Evolutionary conservation across 2,797 vertebrate species (phyloP).

Genomic region (Varecia variegata): DNA sequence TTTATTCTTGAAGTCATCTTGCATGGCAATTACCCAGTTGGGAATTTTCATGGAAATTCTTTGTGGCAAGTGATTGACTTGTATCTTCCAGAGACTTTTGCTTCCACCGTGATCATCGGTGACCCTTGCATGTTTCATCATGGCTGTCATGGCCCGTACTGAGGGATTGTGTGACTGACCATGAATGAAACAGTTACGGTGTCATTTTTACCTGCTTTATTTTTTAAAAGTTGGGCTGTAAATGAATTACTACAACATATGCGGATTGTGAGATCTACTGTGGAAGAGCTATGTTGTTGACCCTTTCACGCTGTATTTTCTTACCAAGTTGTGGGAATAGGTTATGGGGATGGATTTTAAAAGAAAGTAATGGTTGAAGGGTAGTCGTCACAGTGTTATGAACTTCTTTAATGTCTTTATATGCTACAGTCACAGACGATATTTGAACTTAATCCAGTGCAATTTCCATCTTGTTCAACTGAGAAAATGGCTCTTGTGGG

Average conservation of each 20-base stretch:
- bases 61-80: not conserved
- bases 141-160: not conserved
- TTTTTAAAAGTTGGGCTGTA: not conserved
- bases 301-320: not conserved
- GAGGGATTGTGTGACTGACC: not conserved
- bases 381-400: not conserved
- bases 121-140: not conserved
- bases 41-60: conserved; percentile 25
- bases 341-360: conserved; percentile 24
- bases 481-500: conserved; percentile 34
- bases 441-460: conserved; percentile 52
- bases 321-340: not conserved
- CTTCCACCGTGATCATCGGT: not conserved
- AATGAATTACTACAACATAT: not conserved
- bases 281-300: not conserved
- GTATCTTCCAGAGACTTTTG: not conserved
- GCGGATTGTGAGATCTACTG: not conserved
- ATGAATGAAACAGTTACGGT: not conserved
- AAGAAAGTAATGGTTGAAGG: not conserved
- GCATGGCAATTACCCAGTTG: not conserved
- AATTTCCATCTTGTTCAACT: conserved; percentile 60
- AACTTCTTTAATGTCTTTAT: conserved; percentile 53
- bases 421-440: conserved; percentile 5
- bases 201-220: not conserved
- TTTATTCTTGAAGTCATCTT: not conserved